These are phyloP conservation scores for Uloborus plumipes DNA, from an alignment of 2,888 invertebrate genomes.

Conservation along the genomic window DNA sequence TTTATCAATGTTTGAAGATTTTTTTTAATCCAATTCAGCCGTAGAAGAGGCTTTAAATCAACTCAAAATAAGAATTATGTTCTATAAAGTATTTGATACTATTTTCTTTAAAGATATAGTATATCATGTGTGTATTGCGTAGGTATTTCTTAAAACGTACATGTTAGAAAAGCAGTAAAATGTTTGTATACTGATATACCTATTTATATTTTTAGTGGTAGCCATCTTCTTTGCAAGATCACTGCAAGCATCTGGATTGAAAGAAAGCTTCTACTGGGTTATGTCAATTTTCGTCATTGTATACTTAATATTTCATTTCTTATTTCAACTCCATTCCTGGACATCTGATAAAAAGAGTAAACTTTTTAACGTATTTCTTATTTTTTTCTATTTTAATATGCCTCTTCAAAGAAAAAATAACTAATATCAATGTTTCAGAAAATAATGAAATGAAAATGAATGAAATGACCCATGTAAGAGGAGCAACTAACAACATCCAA, in stretches of 20 bases:
- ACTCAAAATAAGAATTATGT: no score
- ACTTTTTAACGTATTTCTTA: neutral
- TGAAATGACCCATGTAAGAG: constrained; percentile 26
- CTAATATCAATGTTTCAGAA: constrained; percentile 13
- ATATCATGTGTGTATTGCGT: no score
- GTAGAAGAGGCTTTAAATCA: no score
- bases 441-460: constrained; percentile 46
- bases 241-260: constrained; percentile 86
- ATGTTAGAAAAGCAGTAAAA: no score
- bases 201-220: constrained; percentile 79
- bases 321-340: constrained; percentile 74
- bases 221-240: constrained; percentile 93
- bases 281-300: constrained; percentile 89
- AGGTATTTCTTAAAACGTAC: no score
- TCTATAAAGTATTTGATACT: no score
- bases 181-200: no score
- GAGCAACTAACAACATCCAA: neutral
- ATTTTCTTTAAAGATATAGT: no score
- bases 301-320: constrained; percentile 88
- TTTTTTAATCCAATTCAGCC: no score
- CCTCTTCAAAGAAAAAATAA: neutral
- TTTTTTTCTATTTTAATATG: neutral
- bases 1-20: no score
- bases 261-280: constrained; percentile 89
- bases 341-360: constrained; percentile 44